phyloP scores from a whole-genome alignment of 2,113 vertebrate species.

The Coptodon bakossiorum region DNA sequence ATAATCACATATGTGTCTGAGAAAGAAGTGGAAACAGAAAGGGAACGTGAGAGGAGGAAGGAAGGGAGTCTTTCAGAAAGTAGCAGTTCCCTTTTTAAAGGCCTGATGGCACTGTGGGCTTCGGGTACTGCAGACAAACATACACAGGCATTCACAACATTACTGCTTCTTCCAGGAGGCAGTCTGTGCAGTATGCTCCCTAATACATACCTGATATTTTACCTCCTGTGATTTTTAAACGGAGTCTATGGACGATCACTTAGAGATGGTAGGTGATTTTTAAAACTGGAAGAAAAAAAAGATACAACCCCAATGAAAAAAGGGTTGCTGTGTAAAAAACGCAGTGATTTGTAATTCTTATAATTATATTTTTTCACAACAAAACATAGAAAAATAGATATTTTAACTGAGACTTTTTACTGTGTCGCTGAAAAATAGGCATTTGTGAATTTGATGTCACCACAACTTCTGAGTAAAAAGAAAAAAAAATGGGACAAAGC shows the following conservation, averaged over 20 bases:
- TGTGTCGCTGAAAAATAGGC: not conserved
- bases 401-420: not conserved
- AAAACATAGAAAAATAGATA: not conserved
- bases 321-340: not conserved
- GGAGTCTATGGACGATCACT: not conserved
- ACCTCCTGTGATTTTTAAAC: constrained; percentile 5
- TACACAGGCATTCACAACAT: not conserved
- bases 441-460: not conserved
- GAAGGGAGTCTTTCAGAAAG: not conserved
- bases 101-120: constrained; percentile 72
- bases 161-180: not conserved
- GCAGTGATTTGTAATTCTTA: not conserved
- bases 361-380: not conserved
- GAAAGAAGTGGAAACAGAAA: not conserved
- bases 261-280: not conserved
- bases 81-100: constrained; percentile 51
- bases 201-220: constrained; percentile 10
- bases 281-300: not conserved
- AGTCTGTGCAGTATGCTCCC: not conserved
- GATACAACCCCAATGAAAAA: not conserved
- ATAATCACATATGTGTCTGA: constrained; percentile 4
- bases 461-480: not conserved
- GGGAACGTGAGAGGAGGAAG: not conserved
- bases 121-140: constrained; percentile 28
- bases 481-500: not conserved